These are phyloP conservation scores for Batillaria attramentaria DNA, from an alignment of 1,140 invertebrate genomes.

Conservation along the genomic window DNA sequence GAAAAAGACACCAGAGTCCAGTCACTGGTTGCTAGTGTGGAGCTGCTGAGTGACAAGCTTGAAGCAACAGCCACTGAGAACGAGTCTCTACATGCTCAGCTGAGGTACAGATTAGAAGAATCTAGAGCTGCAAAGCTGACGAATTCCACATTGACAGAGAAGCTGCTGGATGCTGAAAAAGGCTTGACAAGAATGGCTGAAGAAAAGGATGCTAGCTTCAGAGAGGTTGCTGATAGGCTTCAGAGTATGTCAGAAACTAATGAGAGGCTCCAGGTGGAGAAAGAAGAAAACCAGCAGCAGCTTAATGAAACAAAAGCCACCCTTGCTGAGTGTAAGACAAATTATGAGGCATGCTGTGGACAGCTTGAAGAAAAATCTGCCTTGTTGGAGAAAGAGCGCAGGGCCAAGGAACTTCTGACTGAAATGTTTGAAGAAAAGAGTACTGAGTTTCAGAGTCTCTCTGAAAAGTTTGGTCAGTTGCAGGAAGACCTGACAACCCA, in stretches of 20 bases:
- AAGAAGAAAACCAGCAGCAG: neutral
- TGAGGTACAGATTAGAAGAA: neutral
- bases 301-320: neutral
- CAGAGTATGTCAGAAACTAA: neutral
- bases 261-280: neutral
- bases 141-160: neutral
- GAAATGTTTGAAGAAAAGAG: slow-evolving; percentile 16
- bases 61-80: neutral
- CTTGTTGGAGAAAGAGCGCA: slow-evolving; percentile 1
- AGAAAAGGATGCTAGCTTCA: slow-evolving; percentile 2
- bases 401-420: neutral
- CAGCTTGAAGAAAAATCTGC: neutral
- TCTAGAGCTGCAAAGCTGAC: neutral
- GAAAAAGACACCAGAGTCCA: slow-evolving; percentile 12
- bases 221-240: neutral
- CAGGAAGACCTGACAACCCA: slow-evolving; percentile 17
- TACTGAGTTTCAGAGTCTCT: neutral
- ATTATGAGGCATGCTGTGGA: neutral
- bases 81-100: neutral
- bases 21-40: neutral
- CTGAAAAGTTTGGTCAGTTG: neutral
- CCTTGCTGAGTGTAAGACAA: neutral
- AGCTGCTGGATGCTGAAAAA: slow-evolving; percentile 9
- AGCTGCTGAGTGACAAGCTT: slow-evolving; percentile 18
- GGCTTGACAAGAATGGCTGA: neutral